Evolutionary conservation across 2,888 invertebrate species (phyloP).

Genomic region (Drosophila suboccidentalis): DNA sequence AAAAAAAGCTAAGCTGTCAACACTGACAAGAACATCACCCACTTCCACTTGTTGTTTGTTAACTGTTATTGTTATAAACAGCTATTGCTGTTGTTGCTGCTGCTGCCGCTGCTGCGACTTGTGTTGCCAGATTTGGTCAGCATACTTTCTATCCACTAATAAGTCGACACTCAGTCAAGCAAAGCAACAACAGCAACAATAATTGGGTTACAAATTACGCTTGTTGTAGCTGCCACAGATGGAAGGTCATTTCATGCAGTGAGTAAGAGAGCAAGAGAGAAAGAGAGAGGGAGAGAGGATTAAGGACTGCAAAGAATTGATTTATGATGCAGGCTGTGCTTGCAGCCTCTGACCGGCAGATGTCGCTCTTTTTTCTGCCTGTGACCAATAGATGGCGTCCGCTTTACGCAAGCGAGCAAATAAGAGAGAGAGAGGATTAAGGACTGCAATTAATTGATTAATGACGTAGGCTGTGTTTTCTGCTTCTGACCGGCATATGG

Average conservation of each 20-base stretch:
- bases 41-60: conserved; percentile 9
- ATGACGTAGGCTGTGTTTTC: neutral
- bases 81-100: neutral
- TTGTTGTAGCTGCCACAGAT: conserved; percentile 5
- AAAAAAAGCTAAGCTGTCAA: neutral
- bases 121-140: conserved; percentile 56
- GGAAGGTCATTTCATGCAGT: conserved; percentile 22
- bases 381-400: too few relatives aligned
- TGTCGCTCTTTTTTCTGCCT: neutral
- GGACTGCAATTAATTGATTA: too few relatives aligned
- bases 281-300: too few relatives aligned
- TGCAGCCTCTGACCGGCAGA: neutral
- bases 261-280: neutral
- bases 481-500: neutral
- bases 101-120: conserved; percentile 1
- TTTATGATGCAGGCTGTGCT: neutral
- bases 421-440: neutral
- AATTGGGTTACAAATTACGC: conserved; percentile 55
- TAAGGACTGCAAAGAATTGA: neutral
- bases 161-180: conserved; percentile 36
- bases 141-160: conserved; percentile 73
- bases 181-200: conserved; percentile 21
- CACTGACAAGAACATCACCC: conserved; percentile 2
- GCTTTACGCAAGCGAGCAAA: neutral
- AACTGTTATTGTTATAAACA: conserved; percentile 11